Base-by-base conservation (phyloP, 2,888 invertebrate genomes). In the Sipunculus nudus region DNA sequence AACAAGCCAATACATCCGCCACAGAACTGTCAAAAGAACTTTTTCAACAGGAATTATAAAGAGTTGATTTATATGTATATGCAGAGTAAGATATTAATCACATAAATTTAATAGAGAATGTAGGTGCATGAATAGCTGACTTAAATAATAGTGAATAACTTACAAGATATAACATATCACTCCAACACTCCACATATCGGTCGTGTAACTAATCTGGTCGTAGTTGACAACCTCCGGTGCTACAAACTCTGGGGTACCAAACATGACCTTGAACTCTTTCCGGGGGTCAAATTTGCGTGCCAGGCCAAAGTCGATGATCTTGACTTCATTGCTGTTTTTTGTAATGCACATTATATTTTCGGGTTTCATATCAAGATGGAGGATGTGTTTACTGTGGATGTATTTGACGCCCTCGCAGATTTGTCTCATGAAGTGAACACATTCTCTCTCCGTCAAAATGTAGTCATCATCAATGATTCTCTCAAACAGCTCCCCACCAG, bases 311-410 rank as follows among this genome's bases (percentile, higher is more conserved):
- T 99, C 98, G 73, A 99, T 98, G 75, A 99, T 92, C 87, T 99
- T 99, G 78, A 99, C 94, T 73, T 96, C 89, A 86, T 99, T 98
- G 48, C 97, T 96, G 57, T 93, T 90, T 82, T 92, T 92, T 56
- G 96, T 94, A 28, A 98, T 88, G 79, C 98, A 99, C 54, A 99
- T 88, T 74, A 99, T 96, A 84, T 99, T 99, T 85, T 99, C 99
- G 19, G 99, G 99, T 89, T 99, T 99, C 88, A 99, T 90, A 82
- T 99, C 99, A 57, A 99, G 88, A 86, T 99, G 99, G 58, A 99
- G 86, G 74, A 99, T 95, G 76, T 92, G 92, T 84, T 95, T 93
- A 58, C 91, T 89, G 82, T 99, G 99, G 77, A 99, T 96, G 83
- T 96, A 99, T 19, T 28, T 8, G 68, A 99, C 91, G 29, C 96